A percentile compares a stretch with the other conserved stretches of the same genome.
Evolutionary conservation across 2,797 vertebrate genomes (phyloP).

Genomic region (Cossypha polioptera): DNA sequence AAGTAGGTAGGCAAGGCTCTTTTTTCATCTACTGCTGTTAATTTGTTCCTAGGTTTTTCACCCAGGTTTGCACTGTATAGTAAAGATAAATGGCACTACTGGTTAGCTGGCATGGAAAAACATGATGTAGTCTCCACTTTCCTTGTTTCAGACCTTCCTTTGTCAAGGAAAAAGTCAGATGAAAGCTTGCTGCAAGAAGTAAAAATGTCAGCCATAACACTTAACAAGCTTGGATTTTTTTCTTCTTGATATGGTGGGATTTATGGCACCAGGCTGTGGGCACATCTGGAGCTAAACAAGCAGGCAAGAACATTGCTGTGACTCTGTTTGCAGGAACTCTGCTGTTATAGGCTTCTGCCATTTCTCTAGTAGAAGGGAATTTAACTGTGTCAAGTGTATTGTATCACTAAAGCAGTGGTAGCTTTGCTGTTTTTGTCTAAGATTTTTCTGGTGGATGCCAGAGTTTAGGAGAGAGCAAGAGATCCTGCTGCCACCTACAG

Average conservation of each 20-base stretch:
- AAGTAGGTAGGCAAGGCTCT: background rate
- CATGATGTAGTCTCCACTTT: fast-evolving
- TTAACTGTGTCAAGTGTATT: background rate
- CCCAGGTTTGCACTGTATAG: background rate
- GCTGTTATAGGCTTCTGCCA: background rate
- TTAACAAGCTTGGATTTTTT: background rate
- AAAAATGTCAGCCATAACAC: background rate
- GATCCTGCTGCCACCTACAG: too few relatives aligned
- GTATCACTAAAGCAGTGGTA: background rate
- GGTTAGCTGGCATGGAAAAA: background rate
- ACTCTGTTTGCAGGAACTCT: background rate
- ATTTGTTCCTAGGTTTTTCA: background rate
- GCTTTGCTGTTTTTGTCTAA: background rate
- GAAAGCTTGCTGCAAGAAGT: background rate
- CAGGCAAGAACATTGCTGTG: background rate
- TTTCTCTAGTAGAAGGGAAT: background rate
- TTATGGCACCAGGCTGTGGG: background rate
- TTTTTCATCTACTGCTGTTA: background rate
- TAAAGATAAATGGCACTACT: background rate
- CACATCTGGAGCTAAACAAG: background rate
- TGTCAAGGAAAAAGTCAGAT: background rate
- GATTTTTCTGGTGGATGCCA: background rate
- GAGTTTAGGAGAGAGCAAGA: background rate
- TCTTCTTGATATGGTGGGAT: background rate
- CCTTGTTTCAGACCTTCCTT: background rate